Percentiles rank a stretch among this genome's conserved stretches.
These are phyloP conservation scores for Nothobranchius kuhntae DNA, from an alignment of 2,113 vertebrate species.

Conservation along the genomic window DNA sequence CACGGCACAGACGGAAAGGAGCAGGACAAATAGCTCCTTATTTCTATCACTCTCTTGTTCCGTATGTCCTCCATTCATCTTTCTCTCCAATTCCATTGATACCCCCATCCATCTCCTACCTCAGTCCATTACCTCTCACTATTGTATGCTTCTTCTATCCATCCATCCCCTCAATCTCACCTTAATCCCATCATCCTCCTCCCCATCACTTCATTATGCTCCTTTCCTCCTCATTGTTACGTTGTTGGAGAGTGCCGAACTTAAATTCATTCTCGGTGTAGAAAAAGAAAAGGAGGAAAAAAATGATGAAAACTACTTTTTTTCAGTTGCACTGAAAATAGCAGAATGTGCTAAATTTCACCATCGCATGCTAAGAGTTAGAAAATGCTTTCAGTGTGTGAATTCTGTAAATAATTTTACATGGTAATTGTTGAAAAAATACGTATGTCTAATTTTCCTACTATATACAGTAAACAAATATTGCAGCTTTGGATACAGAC, in stretches of 20 bases:
- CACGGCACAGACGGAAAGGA: constrained; percentile 21
- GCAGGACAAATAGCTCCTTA: constrained; percentile 46
- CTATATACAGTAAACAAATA: too few relatives aligned
- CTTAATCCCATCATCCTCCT: constrained; percentile 34
- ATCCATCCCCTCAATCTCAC: constrained; percentile 53
- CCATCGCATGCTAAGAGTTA: background rate
- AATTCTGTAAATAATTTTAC: too few relatives aligned
- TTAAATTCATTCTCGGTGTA: background rate
- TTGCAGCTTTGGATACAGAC: background rate
- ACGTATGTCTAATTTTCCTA: too few relatives aligned
- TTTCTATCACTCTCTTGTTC: constrained; percentile 52
- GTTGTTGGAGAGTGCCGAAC: constrained; percentile 2
- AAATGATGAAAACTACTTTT: background rate
- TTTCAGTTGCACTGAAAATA: background rate
- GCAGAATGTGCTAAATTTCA: background rate
- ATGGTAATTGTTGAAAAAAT: too few relatives aligned
- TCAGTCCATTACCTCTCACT: constrained; percentile 67
- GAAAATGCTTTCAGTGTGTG: too few relatives aligned
- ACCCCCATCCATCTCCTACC: constrained; percentile 59
- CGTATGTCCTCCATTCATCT: constrained; percentile 52
- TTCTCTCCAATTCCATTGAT: constrained; percentile 57
- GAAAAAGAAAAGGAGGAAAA: background rate
- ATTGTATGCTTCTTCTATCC: constrained; percentile 35
- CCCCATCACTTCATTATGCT: constrained; percentile 25
- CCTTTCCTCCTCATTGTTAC: constrained; percentile 11